Evolutionary conservation across 2,113 vertebrate genomes (phyloP).

Genomic region (Ptilonorhynchus violaceus): DNA sequence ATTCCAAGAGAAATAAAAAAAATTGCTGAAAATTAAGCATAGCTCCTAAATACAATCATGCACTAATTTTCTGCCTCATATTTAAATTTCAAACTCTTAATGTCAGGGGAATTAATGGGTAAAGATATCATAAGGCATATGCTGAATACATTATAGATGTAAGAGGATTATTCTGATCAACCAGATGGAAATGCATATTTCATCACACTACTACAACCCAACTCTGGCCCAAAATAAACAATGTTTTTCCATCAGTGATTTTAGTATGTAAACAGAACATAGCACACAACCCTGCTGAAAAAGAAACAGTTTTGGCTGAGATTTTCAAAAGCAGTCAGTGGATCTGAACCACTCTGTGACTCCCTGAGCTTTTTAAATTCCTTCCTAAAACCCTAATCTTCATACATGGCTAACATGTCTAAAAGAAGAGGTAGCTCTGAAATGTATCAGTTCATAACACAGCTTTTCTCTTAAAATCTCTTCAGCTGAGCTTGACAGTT

Average conservation of each 20-base stretch:
- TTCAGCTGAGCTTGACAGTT: not conserved
- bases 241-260: conserved; percentile 12
- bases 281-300: not conserved
- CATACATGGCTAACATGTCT: not conserved
- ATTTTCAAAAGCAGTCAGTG: not conserved
- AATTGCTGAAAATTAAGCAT: not conserved
- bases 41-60: not conserved
- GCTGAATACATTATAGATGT: conserved; percentile 36
- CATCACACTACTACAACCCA: conserved; percentile 9
- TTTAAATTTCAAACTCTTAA: conserved; percentile 4
- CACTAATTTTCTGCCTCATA: not conserved
- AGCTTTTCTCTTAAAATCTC: not conserved
- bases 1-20: not conserved
- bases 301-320: not conserved
- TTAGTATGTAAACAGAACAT: conserved; percentile 20
- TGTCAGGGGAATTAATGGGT: conserved; percentile 35
- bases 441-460: not conserved
- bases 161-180: conserved; percentile 61
- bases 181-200: conserved; percentile 65
- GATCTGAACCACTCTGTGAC: not conserved
- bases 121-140: not conserved
- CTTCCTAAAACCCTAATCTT: not conserved
- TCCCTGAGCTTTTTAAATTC: not conserved
- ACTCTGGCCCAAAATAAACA: conserved; percentile 33
- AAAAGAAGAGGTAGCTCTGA: not conserved